Conservation (phyloP, 2,797 vertebrate species). For the Siniperca undulata region DNA sequence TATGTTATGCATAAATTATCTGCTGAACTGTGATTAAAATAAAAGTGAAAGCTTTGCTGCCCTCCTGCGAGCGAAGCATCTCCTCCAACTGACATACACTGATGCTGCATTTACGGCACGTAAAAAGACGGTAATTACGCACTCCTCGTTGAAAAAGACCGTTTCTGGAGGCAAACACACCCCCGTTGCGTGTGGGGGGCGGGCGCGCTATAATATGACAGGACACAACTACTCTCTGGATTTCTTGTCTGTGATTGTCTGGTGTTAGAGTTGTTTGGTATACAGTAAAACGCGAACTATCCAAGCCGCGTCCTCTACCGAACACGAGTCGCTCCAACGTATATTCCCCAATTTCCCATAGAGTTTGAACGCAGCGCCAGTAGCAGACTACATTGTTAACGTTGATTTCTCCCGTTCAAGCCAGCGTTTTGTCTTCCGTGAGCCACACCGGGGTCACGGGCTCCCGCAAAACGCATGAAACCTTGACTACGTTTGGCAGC, state of each 20-base stretch:
- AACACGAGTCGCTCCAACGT: fast-evolving
- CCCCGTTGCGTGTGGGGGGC: too few species aligned
- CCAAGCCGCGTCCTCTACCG: neutral
- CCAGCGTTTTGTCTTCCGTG: constrained; percentile 69
- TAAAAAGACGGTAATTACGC: neutral
- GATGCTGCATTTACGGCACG: constrained; percentile 28
- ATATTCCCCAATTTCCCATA: fast-evolving
- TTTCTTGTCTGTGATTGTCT: fast-evolving
- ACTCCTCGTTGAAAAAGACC: fast-evolving
- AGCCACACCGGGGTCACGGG: constrained; percentile 48
- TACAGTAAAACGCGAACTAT: fast-evolving
- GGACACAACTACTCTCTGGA: fast-evolving
- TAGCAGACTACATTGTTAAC: constrained; percentile 57
- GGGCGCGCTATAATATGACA: too few species aligned
- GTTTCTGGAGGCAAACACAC: fast-evolving
- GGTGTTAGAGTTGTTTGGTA: fast-evolving
- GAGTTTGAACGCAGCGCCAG: constrained; percentile 15
- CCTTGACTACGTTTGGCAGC: constrained; percentile 14
- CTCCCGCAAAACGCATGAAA: constrained; percentile 44
- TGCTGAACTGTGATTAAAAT: constrained; percentile 14
- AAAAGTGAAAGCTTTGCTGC: constrained; percentile 69
- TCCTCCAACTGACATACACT: neutral
- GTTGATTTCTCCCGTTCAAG: constrained; percentile 65
- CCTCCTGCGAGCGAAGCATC: constrained; percentile 45
- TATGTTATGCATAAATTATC: neutral